A percentile compares a stretch with the other conserved stretches of the same genome.
These are phyloP conservation scores for Pheosia tremula DNA, from an alignment of 2,888 invertebrate genomes.

Conservation along the genomic window DNA sequence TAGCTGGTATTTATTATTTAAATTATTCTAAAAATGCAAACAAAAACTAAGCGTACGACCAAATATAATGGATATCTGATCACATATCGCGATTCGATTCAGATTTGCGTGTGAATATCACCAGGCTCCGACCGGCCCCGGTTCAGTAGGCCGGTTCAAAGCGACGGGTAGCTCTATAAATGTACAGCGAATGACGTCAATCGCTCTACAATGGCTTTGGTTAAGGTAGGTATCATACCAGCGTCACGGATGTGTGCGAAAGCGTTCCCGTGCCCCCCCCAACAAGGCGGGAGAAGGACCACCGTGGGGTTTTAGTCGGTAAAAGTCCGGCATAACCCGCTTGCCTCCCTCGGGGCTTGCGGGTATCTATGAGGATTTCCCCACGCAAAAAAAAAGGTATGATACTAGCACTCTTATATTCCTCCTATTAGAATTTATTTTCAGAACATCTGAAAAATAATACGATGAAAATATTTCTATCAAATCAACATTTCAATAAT, in stretches of 20 bases:
- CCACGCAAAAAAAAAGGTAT: no score
- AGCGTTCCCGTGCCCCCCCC: no score
- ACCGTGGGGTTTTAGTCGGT: no score
- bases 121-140: constrained; percentile 48
- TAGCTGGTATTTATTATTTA: no score
- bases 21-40: background rate
- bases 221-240: background rate
- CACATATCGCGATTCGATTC: constrained; percentile 29
- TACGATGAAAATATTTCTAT: background rate
- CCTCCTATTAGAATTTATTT: no score
- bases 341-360: no score
- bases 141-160: constrained; percentile 61
- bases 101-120: constrained; percentile 43
- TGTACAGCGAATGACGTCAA: constrained; percentile 46
- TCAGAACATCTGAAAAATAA: no score
- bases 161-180: constrained; percentile 52
- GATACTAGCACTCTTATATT: no score
- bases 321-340: no score
- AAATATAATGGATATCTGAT: constrained; percentile 18
- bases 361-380: no score
- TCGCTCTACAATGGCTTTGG: constrained; percentile 4
- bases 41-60: background rate
- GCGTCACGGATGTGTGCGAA: no score
- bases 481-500: background rate
- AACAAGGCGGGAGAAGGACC: no score